Conservation (phyloP, 2,113 vertebrate species). For the Heterotilapia buettikoferi region DNA sequence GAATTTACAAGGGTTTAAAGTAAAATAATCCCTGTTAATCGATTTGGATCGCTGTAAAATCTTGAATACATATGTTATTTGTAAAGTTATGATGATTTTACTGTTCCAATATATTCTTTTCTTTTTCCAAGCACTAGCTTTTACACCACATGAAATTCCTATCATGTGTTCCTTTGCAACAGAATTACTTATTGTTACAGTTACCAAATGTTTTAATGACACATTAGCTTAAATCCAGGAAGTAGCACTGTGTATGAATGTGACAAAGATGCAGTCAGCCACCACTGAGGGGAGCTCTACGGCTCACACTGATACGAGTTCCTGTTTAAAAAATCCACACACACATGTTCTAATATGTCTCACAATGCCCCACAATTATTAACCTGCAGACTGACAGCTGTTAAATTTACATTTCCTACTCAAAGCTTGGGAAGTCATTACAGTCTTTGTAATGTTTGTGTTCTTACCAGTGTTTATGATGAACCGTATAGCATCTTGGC, state of each 20-base stretch:
- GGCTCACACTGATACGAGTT: not conserved
- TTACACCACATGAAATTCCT: not conserved
- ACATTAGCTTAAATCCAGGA: not conserved
- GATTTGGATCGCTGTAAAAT: not conserved
- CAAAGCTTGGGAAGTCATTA: not conserved
- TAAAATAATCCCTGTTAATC: not conserved
- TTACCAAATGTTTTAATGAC: not conserved
- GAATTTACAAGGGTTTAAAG: not conserved
- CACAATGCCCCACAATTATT: not conserved
- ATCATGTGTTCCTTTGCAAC: not conserved
- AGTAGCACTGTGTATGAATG: not conserved
- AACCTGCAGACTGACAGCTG: not conserved
- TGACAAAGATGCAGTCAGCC: not conserved
- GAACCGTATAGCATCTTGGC: slow-evolving; percentile 89
- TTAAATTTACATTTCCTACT: not conserved
- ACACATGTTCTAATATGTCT: not conserved
- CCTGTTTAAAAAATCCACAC: not conserved
- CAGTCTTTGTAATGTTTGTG: not conserved
- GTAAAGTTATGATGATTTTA: not conserved
- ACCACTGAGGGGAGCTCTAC: not conserved
- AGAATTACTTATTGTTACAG: not conserved
- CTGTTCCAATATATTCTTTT: not conserved
- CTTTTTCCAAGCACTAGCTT: not conserved
- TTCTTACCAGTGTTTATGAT: slow-evolving; percentile 92
- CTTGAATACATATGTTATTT: not conserved